These are phyloP conservation scores for Chlorops oryzae DNA, from an alignment of 1,140 invertebrate genomes.

Conservation along the genomic window DNA sequence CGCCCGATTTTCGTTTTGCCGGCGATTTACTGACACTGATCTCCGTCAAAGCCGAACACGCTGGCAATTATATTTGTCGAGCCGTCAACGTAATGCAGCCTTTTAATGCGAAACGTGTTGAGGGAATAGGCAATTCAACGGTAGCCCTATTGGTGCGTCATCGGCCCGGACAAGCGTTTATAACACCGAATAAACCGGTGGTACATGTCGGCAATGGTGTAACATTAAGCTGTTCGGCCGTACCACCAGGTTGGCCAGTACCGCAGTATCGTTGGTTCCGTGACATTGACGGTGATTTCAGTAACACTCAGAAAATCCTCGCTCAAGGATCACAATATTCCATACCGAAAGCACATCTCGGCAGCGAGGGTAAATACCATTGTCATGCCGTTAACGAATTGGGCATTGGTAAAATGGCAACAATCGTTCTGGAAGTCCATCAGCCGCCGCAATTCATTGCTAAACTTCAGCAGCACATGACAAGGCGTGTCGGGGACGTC, in stretches of 20 bases:
- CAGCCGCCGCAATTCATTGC: constrained; percentile 77
- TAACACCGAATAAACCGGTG: constrained; percentile 75
- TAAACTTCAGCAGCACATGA: constrained; percentile 74
- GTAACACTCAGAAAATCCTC: constrained; percentile 57
- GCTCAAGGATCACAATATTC: constrained; percentile 73
- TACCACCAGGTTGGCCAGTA: constrained; percentile 80
- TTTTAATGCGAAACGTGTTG: constrained; percentile 56
- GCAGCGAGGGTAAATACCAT: constrained; percentile 79
- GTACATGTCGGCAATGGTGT: constrained; percentile 78
- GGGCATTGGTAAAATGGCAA: constrained; percentile 74
- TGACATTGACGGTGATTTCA: constrained; percentile 57
- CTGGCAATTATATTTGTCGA: constrained; percentile 79
- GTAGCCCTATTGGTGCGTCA: constrained; percentile 77
- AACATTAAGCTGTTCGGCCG: constrained; percentile 77
- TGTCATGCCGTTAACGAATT: constrained; percentile 88
- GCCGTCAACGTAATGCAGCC: constrained; percentile 76
- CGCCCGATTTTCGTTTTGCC: constrained; percentile 72
- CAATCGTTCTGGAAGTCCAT: constrained; percentile 75
- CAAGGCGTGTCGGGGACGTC: constrained; percentile 70
- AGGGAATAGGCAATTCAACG: constrained; percentile 66
- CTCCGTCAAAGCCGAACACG: constrained; percentile 71
- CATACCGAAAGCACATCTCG: constrained; percentile 73
- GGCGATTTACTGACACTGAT: constrained; percentile 68
- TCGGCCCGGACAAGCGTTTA: constrained; percentile 74
- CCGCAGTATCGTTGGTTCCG: constrained; percentile 85